A percentile compares a stretch with the other conserved stretches of the same genome.
Conservation (phyloP, 2,113 vertebrate species). For the Hippocampus guttulatus region DNA sequence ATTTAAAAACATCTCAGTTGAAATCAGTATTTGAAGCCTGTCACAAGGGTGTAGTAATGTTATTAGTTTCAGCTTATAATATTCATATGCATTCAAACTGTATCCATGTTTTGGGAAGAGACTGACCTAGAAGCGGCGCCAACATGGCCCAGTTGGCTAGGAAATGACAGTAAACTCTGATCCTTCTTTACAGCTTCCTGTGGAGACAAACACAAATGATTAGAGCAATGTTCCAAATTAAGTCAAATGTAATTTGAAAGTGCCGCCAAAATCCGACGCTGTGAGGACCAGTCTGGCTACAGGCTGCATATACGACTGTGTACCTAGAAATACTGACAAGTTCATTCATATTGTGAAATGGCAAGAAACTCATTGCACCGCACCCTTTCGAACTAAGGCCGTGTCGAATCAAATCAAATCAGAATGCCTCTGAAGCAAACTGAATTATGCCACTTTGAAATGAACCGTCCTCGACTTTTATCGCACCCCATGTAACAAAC, state of each 20-base stretch:
- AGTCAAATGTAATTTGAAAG: slow-evolving; percentile 34
- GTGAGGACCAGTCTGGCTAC: slow-evolving; percentile 2
- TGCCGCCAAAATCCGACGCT: slow-evolving; percentile 34
- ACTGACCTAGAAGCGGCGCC: slow-evolving; percentile 74
- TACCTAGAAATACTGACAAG: too few relatives aligned
- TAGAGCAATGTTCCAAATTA: slow-evolving; percentile 58
- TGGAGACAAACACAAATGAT: slow-evolving; percentile 54
- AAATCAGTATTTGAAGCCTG: slow-evolving; percentile 14
- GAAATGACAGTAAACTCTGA: slow-evolving; percentile 74
- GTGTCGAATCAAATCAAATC: too few relatives aligned
- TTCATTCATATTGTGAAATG: too few relatives aligned
- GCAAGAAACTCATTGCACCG: too few relatives aligned
- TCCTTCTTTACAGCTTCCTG: slow-evolving; percentile 80
- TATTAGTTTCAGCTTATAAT: slow-evolving; percentile 6
- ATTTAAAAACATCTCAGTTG: slow-evolving; percentile 4
- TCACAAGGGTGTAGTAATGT: slow-evolving; percentile 2
- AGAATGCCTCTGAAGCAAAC: too few relatives aligned
- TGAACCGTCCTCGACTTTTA: too few relatives aligned
- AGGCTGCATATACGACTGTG: neutral
- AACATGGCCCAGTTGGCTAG: slow-evolving; percentile 73
- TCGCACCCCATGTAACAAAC: neutral
- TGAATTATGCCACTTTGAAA: too few relatives aligned
- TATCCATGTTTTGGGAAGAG: slow-evolving; percentile 35
- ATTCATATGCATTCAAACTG: slow-evolving; percentile 7
- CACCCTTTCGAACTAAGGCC: too few relatives aligned